Base-by-base conservation (phyloP, 2,888 invertebrate species). In the Leucophenga maculata region DNA sequence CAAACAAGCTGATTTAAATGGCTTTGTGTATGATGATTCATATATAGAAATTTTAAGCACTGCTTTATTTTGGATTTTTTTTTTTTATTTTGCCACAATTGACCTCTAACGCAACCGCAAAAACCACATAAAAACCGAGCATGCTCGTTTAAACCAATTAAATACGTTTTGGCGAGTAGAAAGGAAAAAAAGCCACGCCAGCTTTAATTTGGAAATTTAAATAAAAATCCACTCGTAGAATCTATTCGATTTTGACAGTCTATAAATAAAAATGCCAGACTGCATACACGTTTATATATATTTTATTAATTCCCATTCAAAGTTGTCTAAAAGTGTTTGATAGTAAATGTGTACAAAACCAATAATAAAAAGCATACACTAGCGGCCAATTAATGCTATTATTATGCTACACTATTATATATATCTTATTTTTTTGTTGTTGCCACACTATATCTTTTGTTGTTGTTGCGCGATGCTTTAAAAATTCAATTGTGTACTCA, bases 401-500 rank as follows among this genome's bases (percentile, higher is more conserved):
- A 59, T 59, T 32, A 60, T 44, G 26, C 26, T 11, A 60, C 31
- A 6, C 39, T 16, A 11, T 60, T 22, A n/a, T n/a, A n/a, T n/a
- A n/a, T n/a, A n/a, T n/a, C n/a, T n/a, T n/a, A n/a, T n/a, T n/a
- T n/a, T n/a, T n/a, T n/a, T n/a, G n/a, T n/a, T 11, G 48, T 48
- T 65, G 22, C 65, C 26, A 26, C 46, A 20, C 46, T 22, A 20
- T 48, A 22, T 26, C 26, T 50, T 50, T 26, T 48, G 13, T 50
- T 16, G 14, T n/a, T 48, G 26, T 22, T 50, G 26, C 26, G 14
- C 46, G 20, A 39, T 22, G 54, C 62, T 39, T 68, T 52, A 64
- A 68, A 68, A 44, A 55, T 64, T 68, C 68, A 60, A 62, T 68
- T 68, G 68, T 66, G 14, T n/a, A 48, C 22, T 11, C 6, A 16